Evolutionary conservation across 2,113 vertebrate genomes (phyloP), one percentile per base, ranked within the genome.

Genomic region (Dermatemys mawii): DNA sequence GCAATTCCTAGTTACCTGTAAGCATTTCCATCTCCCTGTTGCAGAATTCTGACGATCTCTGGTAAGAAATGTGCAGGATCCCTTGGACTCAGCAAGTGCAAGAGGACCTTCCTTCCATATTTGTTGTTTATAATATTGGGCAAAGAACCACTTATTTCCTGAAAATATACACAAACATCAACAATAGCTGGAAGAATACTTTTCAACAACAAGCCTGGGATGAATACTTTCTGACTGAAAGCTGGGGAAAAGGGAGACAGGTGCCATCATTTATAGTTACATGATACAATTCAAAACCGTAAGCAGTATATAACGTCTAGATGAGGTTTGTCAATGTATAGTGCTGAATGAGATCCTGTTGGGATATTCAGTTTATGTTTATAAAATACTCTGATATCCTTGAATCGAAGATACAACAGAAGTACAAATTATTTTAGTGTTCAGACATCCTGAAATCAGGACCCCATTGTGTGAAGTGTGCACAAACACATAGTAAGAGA

Each of bases 51-150:
- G 90, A 99, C 98, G 94, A 99, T 99, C 97, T 99, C 99, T 7
- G 99, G 99, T 85, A 99, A 97, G 24, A 98, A 98, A 97, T 99
- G 98, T 27, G 99, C 98, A 2, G 99, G 98, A 91, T 99, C 99
- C 95, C 99, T 98, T 83, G 99, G 99, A 90, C 98, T 99, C 60
- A 99, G 97, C 76, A 99, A 97, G 92, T 99, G 99, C 89, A 99
- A 60, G 11, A 99, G 88, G 26, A 99, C 99, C 93, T 99, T 99
- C 94, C 98, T 99, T 38, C 99, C 99, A 2, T 99, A 98, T 95
- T 99, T 99, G 91, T 99, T 99, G 75, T 97, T 94, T 94, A 99
- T 95, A 89, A 99, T 98, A 81, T 97, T 97, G 1, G 98, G 90
- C 96, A 99, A 97, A 53, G 99, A 98, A 81, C 84, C 89, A 93